phyloP scores from a whole-genome alignment of 2,113 vertebrate species.

The Nicator chloris region DNA sequence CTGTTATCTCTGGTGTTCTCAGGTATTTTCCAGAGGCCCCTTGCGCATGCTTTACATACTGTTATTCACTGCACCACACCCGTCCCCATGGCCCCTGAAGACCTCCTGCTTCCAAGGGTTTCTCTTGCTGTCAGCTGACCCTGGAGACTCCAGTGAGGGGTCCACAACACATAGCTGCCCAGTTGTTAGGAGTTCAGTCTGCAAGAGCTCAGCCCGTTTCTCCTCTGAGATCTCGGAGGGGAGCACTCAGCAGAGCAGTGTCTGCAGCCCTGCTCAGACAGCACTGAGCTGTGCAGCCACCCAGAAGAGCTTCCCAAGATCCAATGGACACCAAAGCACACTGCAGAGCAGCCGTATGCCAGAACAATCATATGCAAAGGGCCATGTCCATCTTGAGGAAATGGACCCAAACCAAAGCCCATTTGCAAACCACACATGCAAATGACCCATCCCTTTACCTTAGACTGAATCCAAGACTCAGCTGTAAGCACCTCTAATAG shows the following conservation, averaged over 20 bases:
- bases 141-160: neutral
- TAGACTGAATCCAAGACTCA: neutral
- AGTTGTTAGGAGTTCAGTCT: neutral
- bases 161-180: neutral
- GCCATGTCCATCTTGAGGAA: neutral
- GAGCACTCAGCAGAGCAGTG: neutral
- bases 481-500: neutral
- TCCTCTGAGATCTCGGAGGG: neutral
- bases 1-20: neutral
- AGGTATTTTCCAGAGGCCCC: neutral
- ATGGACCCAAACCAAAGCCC: neutral
- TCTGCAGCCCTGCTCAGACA: neutral
- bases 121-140: neutral
- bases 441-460: neutral
- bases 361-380: neutral
- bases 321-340: neutral
- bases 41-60: neutral
- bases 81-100: neutral
- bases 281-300: neutral
- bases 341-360: neutral
- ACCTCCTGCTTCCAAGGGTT: rapidly evolving
- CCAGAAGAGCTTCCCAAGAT: neutral
- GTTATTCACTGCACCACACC: neutral
- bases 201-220: neutral
- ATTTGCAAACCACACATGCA: rapidly evolving